phyloP scores from a whole-genome alignment of 1,140 invertebrate species.

The Apis florea region DNA sequence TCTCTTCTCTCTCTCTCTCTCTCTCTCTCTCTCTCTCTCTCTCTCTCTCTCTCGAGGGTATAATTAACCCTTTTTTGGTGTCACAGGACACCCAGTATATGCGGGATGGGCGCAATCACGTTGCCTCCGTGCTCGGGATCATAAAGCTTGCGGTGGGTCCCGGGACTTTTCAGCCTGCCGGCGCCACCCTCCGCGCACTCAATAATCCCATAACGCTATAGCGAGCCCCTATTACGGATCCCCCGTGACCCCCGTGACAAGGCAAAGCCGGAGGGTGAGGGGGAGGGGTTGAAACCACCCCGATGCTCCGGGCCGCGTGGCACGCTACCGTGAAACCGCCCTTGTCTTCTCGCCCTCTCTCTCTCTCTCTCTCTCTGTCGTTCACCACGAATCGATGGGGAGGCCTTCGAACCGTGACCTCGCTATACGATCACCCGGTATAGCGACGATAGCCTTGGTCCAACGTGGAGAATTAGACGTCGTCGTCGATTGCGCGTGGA shows the following conservation, averaged over 20 bases:
- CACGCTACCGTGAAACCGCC: slow-evolving; percentile 58
- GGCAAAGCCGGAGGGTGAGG: slow-evolving; percentile 25
- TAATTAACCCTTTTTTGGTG: too few species aligned
- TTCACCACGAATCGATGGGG: slow-evolving; percentile 69
- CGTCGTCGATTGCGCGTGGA: not conserved
- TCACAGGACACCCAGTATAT: slow-evolving; percentile 19
- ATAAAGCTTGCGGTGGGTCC: slow-evolving; percentile 73
- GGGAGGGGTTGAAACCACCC: slow-evolving; percentile 31
- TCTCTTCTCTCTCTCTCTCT: too few species aligned
- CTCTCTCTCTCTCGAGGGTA: too few species aligned
- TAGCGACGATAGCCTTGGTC: not conserved
- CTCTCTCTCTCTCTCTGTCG: slow-evolving; percentile 25
- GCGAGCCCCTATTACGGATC: slow-evolving; percentile 70
- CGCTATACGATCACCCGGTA: slow-evolving; percentile 20
- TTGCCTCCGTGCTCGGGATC: slow-evolving; percentile 59
- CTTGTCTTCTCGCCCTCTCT: slow-evolving; percentile 51
- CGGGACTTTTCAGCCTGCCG: slow-evolving; percentile 72
- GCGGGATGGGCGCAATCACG: slow-evolving; percentile 36
- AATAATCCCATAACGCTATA: slow-evolving; percentile 72
- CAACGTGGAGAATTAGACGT: not conserved
- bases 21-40: too few species aligned
- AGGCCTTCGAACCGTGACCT: slow-evolving; percentile 66
- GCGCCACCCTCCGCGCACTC: slow-evolving; percentile 65
- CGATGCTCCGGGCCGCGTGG: slow-evolving; percentile 29
- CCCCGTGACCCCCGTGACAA: slow-evolving; percentile 42